Conservation (phyloP, 2,888 invertebrate genomes). For the Dorcus hopei region DNA sequence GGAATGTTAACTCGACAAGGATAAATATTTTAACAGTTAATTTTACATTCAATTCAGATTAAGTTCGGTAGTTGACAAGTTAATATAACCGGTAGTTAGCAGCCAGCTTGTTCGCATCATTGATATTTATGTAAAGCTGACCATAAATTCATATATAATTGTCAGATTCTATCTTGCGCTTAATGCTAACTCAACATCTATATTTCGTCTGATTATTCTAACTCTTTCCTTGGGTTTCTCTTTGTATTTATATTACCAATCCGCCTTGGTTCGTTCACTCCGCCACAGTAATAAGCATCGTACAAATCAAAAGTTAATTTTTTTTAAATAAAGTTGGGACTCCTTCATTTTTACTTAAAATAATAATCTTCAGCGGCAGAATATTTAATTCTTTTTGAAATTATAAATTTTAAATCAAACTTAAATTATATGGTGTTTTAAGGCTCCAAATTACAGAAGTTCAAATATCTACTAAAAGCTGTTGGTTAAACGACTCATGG, state of each 20-base stretch:
- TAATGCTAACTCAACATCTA: slow-evolving; percentile 15
- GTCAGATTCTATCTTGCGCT: slow-evolving; percentile 28
- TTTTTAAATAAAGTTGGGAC: no score
- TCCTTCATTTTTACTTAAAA: no score
- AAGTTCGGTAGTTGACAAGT: slow-evolving; percentile 38
- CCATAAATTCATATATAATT: slow-evolving; percentile 41
- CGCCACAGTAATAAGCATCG: no score
- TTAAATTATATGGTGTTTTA: no score
- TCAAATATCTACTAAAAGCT: no score
- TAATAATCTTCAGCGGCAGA: no score
- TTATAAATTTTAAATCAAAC: no score
- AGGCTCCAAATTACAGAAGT: no score
- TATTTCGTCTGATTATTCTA: slow-evolving; percentile 17
- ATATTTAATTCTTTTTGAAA: no score
- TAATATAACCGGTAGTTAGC: slow-evolving; percentile 40
- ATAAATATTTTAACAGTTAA: slow-evolving; percentile 44
- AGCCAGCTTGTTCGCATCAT: slow-evolving; percentile 31
- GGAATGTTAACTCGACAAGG: slow-evolving; percentile 39
- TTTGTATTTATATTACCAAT: background rate
- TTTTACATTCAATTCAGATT: slow-evolving; percentile 41
- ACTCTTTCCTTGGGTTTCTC: background rate
- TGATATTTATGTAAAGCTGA: slow-evolving; percentile 41
- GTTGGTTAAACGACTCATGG: no score
- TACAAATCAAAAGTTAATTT: no score
- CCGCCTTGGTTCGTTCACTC: no score